These are phyloP conservation scores for Ceyx margarethae DNA, from an alignment of 2,113 vertebrate genomes.

Conservation along the genomic window DNA sequence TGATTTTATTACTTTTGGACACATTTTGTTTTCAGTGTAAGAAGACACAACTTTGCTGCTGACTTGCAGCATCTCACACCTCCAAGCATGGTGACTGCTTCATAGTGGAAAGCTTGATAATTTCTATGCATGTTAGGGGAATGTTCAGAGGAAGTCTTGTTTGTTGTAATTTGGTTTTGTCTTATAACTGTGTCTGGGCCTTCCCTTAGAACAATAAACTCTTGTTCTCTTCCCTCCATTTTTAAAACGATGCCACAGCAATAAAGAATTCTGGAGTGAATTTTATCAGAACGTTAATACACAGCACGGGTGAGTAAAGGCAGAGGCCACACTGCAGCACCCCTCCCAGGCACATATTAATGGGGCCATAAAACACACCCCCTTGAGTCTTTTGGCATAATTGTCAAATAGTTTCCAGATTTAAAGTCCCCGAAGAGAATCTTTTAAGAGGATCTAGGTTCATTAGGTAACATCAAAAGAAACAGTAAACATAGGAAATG, in stretches of 20 bases:
- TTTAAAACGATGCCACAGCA: background rate
- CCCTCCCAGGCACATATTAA: background rate
- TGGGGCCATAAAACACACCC: constrained; percentile 39
- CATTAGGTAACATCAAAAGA: constrained; percentile 25
- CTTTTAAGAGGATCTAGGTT: background rate
- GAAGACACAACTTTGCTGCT: background rate
- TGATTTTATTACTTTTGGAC: background rate
- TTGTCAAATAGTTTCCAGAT: constrained; percentile 72
- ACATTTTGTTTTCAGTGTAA: background rate
- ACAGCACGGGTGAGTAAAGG: constrained; percentile 3
- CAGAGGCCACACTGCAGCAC: constrained; percentile 10
- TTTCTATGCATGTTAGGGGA: background rate
- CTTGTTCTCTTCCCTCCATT: background rate
- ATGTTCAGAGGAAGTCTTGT: background rate
- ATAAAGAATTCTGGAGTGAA: background rate
- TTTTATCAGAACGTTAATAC: background rate
- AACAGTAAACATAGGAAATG: background rate
- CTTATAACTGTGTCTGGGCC: background rate
- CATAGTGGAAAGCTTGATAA: background rate
- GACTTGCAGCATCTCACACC: background rate
- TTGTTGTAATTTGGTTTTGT: background rate
- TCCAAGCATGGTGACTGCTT: background rate
- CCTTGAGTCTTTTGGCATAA: constrained; percentile 47
- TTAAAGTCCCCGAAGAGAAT: background rate
- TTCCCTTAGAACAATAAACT: background rate